Evolutionary conservation across 53 echinoderm and acorn worm species (phyloP).

Genomic region (Henricia sp.): DNA sequence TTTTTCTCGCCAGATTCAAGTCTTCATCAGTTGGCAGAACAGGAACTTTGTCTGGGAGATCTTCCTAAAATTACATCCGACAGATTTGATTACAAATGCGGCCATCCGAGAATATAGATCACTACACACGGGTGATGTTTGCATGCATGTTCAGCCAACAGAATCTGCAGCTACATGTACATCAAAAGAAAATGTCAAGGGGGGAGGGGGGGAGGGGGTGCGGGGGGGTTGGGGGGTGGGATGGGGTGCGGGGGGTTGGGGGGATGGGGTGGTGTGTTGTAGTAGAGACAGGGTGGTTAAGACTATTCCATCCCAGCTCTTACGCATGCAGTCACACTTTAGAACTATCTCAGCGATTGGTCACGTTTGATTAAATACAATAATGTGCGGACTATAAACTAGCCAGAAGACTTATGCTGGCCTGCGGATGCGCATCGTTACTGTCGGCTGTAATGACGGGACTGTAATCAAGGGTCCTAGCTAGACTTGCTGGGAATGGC

Average conservation of each 20-base stretch:
- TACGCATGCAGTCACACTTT: conserved; percentile 32
- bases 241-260: no score
- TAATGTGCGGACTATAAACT: conserved; percentile 61
- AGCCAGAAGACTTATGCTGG: conserved; percentile 34
- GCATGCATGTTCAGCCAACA: conserved; percentile 25
- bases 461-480: conserved; percentile 36
- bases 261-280: background rate
- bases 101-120: conserved; percentile 5
- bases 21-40: no score
- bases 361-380: conserved; percentile 65
- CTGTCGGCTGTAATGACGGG: conserved; percentile 13
- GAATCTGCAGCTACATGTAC: conserved; percentile 8
- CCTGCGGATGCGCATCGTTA: conserved; percentile 56
- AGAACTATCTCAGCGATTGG: conserved; percentile 31
- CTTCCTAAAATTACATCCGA: conserved; percentile 24
- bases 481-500: background rate
- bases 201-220: no score
- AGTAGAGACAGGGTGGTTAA: conserved; percentile 1
- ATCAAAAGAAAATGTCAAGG: no score
- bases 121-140: background rate
- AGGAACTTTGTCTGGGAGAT: conserved; percentile 12
- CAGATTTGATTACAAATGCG: conserved; percentile 36
- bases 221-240: no score
- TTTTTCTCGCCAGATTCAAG: no score
- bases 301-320: conserved; percentile 31